Conservation (phyloP, 2,888 invertebrate species). For the Coremacera marginata region DNA sequence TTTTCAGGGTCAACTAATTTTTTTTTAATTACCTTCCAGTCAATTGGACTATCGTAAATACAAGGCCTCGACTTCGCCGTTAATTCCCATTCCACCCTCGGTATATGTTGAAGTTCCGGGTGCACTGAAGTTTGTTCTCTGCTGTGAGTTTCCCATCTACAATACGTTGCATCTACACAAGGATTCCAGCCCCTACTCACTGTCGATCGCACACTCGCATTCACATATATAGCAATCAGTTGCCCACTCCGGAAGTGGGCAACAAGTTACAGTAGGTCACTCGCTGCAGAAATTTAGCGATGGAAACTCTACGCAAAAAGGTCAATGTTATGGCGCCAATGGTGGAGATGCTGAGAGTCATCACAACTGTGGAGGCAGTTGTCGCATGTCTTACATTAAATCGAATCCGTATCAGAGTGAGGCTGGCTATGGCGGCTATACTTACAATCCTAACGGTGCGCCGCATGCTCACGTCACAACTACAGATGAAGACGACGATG, state of each 20-base stretch:
- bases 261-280: constrained; percentile 57
- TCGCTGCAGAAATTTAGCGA: constrained; percentile 53
- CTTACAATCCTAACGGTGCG: constrained; percentile 46
- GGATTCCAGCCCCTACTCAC: constrained; percentile 66
- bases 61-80: constrained; percentile 88
- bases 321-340: constrained; percentile 64
- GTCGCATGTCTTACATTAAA: constrained; percentile 63
- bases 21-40: constrained; percentile 68
- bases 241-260: constrained; percentile 64
- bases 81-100: constrained; percentile 89
- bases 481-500: constrained; percentile 51
- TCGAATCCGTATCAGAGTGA: constrained; percentile 67
- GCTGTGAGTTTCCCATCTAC: constrained; percentile 92
- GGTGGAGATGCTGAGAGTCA: constrained; percentile 63
- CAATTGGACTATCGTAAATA: constrained; percentile 89
- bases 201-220: constrained; percentile 68
- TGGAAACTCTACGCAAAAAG: constrained; percentile 49
- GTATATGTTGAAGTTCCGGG: constrained; percentile 89
- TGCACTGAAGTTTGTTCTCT: constrained; percentile 84
- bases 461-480: constrained; percentile 34
- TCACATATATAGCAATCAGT: constrained; percentile 70
- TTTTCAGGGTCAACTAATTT: neutral
- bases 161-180: constrained; percentile 76
- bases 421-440: constrained; percentile 63
- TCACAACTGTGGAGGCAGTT: constrained; percentile 63